Percentiles rank a stretch among this genome's conserved stretches.
These are phyloP conservation scores for Torymus tubicola DNA, from an alignment of 2,888 invertebrate species.

Conservation along the genomic window DNA sequence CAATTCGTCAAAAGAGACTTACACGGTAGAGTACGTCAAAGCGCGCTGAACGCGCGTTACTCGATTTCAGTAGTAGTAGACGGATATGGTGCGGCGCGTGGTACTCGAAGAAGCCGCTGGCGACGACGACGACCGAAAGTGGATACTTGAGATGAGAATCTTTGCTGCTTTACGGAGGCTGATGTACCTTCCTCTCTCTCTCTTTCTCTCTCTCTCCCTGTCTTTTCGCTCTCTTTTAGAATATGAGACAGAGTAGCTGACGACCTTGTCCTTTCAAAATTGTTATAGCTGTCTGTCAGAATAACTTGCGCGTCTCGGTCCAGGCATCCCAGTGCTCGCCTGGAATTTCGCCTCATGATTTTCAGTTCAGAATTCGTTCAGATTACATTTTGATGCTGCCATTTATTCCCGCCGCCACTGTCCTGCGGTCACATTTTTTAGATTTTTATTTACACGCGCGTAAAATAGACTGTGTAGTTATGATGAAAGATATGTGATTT, in stretches of 20 bases:
- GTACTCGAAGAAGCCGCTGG: background rate
- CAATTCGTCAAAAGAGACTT: no score
- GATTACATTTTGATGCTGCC: conserved; percentile 32
- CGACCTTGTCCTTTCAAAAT: conserved; percentile 54
- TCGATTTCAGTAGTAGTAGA: conserved; percentile 21
- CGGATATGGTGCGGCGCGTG: background rate
- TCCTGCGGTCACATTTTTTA: background rate
- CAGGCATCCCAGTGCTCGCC: background rate
- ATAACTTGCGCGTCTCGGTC: background rate
- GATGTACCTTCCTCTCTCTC: background rate
- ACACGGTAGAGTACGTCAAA: background rate
- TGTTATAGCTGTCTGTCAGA: conserved; percentile 44
- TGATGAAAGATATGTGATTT: no score
- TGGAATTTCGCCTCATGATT: conserved; percentile 36
- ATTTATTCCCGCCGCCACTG: background rate
- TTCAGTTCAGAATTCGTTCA: conserved; percentile 26
- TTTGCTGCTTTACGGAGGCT: conserved; percentile 30
- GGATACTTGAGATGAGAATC: conserved; percentile 43
- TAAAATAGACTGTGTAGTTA: no score
- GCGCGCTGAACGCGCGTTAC: conserved; percentile 5
- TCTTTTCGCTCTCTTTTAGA: background rate
- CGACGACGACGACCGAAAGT: conserved; percentile 26
- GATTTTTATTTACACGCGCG: no score
- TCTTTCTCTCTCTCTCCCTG: background rate
- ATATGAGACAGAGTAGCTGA: no score